These are phyloP conservation scores for Sminthurinus aureus DNA, from an alignment of 2,888 invertebrate species.

Conservation along the genomic window DNA sequence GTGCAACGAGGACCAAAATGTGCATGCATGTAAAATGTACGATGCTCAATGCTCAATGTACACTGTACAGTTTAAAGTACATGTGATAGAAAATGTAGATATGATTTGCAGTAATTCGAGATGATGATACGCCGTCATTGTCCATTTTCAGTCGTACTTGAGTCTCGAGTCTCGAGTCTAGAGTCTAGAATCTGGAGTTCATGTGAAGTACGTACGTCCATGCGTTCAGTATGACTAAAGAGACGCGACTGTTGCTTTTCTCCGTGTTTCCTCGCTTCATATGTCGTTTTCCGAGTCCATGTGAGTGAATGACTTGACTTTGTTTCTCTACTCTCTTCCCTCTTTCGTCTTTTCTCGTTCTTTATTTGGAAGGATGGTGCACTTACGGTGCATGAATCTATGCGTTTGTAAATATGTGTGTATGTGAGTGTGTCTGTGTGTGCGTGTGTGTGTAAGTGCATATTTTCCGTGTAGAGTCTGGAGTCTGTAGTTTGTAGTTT, in stretches of 20 bases:
- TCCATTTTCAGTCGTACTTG: too few relatives aligned
- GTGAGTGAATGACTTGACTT: not conserved
- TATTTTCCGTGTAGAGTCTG: not conserved
- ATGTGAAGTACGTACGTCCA: not conserved
- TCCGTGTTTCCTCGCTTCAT: not conserved
- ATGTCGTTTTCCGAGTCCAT: not conserved
- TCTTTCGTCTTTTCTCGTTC: not conserved
- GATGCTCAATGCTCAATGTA: too few relatives aligned
- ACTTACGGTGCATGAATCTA: too few relatives aligned
- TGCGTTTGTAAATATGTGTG: not conserved
- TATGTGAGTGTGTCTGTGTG: not conserved
- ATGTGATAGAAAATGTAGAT: too few relatives aligned
- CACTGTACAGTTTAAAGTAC: too few relatives aligned
- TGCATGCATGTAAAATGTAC: too few relatives aligned
- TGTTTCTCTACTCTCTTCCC: not conserved
- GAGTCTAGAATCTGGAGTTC: too few relatives aligned
- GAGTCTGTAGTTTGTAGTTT: not conserved
- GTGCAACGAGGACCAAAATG: too few relatives aligned
- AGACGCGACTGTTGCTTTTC: slow-evolving; percentile 11
- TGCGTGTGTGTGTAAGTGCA: not conserved
- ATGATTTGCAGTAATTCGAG: too few relatives aligned
- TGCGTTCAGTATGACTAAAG: not conserved
- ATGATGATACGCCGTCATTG: too few relatives aligned
- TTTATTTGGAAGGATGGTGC: not conserved
- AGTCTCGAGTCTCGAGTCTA: too few relatives aligned